A percentile compares a stretch with the other conserved stretches of the same genome.
Conservation (phyloP, 2,797 vertebrate species). For the Cryptoprocta ferox region DNA sequence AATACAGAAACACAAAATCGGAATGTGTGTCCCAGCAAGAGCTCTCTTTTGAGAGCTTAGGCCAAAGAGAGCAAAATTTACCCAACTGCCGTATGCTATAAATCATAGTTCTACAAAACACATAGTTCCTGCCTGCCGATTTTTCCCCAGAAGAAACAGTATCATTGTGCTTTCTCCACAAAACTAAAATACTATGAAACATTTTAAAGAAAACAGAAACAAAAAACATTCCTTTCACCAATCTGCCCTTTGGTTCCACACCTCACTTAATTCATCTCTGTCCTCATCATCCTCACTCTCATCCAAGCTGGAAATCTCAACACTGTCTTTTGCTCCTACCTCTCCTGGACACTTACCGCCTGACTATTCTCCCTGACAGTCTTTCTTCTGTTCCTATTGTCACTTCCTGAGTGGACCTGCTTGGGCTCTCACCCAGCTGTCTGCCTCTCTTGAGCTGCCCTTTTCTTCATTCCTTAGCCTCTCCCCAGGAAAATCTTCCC, state of each 20-base stretch:
- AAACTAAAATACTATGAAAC: constrained; percentile 45
- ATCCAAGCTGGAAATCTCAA: background rate
- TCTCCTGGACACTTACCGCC: background rate
- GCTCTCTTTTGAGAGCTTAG: constrained; percentile 69
- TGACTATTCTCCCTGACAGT: background rate
- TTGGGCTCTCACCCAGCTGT: background rate
- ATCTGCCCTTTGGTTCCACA: background rate
- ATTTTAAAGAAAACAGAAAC: background rate
- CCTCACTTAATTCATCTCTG: background rate
- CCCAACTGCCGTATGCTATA: background rate
- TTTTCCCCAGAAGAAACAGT: background rate
- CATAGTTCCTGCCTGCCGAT: background rate
- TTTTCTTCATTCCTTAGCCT: background rate
- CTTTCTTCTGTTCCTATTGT: background rate
- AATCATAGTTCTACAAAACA: constrained; percentile 49
- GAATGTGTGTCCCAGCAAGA: constrained; percentile 67
- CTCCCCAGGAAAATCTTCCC: background rate
- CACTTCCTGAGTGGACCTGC: background rate
- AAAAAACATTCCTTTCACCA: background rate
- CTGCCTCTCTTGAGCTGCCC: background rate
- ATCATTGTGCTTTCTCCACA: background rate
- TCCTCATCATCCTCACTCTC: background rate
- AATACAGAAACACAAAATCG: constrained; percentile 60
- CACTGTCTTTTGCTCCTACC: background rate
- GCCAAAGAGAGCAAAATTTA: constrained; percentile 44